Evolutionary conservation across 92 coral and sea anemone species (phyloP).

Genomic region (Plumapathes pennacea): DNA sequence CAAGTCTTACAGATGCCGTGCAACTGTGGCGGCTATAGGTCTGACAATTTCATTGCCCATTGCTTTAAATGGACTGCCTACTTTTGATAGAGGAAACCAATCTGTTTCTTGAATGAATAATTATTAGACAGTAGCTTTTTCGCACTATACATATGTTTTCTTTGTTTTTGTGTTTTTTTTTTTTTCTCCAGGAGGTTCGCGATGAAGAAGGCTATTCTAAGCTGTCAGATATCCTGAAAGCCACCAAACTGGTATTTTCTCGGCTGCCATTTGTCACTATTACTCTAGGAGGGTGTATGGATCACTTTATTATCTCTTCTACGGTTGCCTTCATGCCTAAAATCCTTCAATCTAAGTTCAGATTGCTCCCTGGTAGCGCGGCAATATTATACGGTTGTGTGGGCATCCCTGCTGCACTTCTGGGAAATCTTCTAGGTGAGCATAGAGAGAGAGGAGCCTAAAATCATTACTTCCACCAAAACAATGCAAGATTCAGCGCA

Average conservation of each 20-base stretch:
- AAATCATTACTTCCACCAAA: too few relatives aligned
- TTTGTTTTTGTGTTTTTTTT: not conserved
- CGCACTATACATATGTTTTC: too few relatives aligned
- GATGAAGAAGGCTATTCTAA: conserved; percentile 1
- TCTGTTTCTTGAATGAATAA: not conserved
- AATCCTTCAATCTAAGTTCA: conserved; percentile 26
- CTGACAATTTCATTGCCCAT: too few relatives aligned
- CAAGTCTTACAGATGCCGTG: too few relatives aligned
- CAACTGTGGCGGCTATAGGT: too few relatives aligned
- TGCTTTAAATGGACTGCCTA: too few relatives aligned
- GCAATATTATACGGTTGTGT: conserved; percentile 34
- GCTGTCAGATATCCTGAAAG: conserved; percentile 25
- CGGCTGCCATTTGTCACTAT: conserved; percentile 25
- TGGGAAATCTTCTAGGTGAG: conserved; percentile 60
- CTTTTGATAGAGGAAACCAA: too few relatives aligned
- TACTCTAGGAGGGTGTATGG: conserved; percentile 24
- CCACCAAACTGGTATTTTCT: conserved; percentile 43
- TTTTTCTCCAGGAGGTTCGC: not conserved
- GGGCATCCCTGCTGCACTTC: conserved; percentile 7
- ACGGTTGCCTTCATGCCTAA: conserved; percentile 41
- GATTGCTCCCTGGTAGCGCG: conserved; percentile 11
- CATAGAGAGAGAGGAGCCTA: not conserved
- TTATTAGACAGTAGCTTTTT: not conserved
- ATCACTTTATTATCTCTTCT: conserved; percentile 13
- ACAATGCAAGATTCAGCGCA: too few relatives aligned